Percentiles rank a stretch among this genome's conserved stretches.
These are phyloP conservation scores for Apantesis nais DNA, from an alignment of 2,888 invertebrate genomes.

Conservation along the genomic window DNA sequence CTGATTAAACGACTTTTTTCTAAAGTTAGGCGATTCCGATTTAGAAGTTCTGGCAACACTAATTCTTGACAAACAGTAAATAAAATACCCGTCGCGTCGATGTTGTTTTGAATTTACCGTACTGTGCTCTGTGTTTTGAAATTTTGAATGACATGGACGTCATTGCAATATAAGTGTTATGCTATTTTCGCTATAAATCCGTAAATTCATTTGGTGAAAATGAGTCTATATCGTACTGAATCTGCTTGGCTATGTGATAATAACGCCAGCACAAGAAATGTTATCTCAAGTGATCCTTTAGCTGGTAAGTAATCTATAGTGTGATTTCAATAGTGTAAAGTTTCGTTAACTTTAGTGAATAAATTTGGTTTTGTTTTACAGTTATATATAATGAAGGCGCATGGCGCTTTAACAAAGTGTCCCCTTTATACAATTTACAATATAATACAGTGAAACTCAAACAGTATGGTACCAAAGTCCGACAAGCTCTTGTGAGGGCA, in stretches of 20 bases:
- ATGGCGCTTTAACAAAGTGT: conserved; percentile 73
- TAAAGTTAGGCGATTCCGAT: too few species aligned
- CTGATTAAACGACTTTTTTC: too few species aligned
- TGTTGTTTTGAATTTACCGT: too few species aligned
- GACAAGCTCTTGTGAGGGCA: conserved; percentile 66
- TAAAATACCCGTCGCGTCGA: too few species aligned
- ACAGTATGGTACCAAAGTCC: conserved; percentile 74
- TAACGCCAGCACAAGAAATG: conserved; percentile 32
- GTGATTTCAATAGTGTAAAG: background rate
- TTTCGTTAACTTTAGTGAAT: background rate
- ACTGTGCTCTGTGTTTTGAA: too few species aligned
- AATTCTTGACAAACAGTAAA: too few species aligned
- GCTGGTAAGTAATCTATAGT: conserved; percentile 48
- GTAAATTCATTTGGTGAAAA: conserved; percentile 16
- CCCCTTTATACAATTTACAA: conserved; percentile 71
- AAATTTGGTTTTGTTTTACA: conserved; percentile 45
- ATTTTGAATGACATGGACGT: too few species aligned
- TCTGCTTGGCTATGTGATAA: conserved; percentile 42
- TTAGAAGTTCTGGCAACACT: too few species aligned
- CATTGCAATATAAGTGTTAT: background rate
- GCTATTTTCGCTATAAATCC: background rate
- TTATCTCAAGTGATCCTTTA: conserved; percentile 53
- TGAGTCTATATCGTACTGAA: conserved; percentile 39
- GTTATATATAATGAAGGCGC: conserved; percentile 75
- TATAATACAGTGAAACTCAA: conserved; percentile 71